A percentile compares a stretch with the other conserved stretches of the same genome.
phyloP scores from a whole-genome alignment of 2,888 invertebrate species.

The Laspeyria flexula region DNA sequence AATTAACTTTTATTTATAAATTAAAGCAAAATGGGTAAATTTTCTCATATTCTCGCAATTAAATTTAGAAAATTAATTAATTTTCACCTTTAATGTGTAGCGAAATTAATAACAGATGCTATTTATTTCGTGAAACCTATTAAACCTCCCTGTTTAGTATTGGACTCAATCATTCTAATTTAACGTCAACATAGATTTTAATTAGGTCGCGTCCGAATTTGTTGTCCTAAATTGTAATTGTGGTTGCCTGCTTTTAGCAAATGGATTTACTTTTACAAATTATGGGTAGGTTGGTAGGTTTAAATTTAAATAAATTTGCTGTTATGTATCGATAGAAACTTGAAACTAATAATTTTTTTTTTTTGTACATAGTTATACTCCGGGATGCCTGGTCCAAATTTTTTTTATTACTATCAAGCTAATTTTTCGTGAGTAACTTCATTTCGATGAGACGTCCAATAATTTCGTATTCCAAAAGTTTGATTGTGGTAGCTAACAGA shows the following conservation, averaged over 20 bases:
- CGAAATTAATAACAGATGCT: slow-evolving; percentile 32
- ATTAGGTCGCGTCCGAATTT: slow-evolving; percentile 24
- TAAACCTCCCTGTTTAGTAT: slow-evolving; percentile 17
- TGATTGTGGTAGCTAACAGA: no score
- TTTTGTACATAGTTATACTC: no score
- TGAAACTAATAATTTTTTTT: no score
- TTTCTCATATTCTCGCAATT: slow-evolving; percentile 19
- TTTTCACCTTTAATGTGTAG: slow-evolving; percentile 12
- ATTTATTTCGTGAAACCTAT: slow-evolving; percentile 29
- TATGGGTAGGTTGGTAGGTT: no score
- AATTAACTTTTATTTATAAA: slow-evolving; percentile 16
- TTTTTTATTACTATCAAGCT: no score
- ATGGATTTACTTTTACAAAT: neutral
- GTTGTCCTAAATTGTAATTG: slow-evolving; percentile 16
- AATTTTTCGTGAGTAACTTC: no score
- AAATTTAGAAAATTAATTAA: slow-evolving; percentile 37
- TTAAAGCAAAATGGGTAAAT: slow-evolving; percentile 19
- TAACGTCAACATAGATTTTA: slow-evolving; percentile 31
- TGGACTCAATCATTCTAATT: slow-evolving; percentile 29
- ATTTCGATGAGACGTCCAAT: no score
- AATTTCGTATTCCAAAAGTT: no score
- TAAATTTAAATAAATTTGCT: no score
- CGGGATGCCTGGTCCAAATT: no score
- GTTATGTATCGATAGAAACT: no score
- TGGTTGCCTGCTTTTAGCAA: neutral